These are phyloP conservation scores for Himalopsyche japonica DNA, from an alignment of 2,888 invertebrate genomes.

Conservation along the genomic window DNA sequence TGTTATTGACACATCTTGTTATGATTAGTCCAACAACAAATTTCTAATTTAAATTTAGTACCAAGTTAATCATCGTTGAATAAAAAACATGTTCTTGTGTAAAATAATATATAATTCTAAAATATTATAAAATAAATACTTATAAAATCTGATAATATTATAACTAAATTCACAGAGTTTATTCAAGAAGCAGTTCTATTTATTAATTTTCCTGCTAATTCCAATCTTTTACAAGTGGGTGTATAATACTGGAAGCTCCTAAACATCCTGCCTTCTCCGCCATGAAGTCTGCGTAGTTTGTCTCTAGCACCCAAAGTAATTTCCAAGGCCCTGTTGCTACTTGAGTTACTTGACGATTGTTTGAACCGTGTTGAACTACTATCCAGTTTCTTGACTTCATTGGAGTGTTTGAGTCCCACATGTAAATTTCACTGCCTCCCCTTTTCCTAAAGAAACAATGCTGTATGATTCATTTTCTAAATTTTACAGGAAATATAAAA, in stretches of 20 bases:
- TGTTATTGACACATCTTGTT: no score
- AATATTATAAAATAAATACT: constrained; percentile 8
- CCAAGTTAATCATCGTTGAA: no score
- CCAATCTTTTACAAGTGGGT: constrained; percentile 56
- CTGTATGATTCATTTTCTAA: neutral
- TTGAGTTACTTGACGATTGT: constrained; percentile 64
- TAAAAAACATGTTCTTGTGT: neutral
- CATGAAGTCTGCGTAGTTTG: constrained; percentile 69
- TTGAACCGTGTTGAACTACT: constrained; percentile 62
- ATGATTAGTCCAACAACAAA: no score
- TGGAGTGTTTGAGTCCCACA: constrained; percentile 65
- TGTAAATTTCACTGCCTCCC: constrained; percentile 64
- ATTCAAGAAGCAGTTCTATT: neutral
- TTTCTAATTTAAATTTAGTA: no score
- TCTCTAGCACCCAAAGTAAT: constrained; percentile 67
- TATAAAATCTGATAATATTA: neutral
- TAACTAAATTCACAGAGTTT: neutral
- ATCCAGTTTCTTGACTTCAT: constrained; percentile 61
- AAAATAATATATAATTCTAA: constrained; percentile 23
- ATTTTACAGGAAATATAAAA: no score
- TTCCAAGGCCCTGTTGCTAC: constrained; percentile 62
- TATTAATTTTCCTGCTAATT: neutral
- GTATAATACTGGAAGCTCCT: constrained; percentile 64
- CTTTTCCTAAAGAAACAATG: constrained; percentile 49
- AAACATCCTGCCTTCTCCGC: constrained; percentile 63